phyloP scores from a whole-genome alignment of 2,888 invertebrate species.

The Limenitis camilla region DNA sequence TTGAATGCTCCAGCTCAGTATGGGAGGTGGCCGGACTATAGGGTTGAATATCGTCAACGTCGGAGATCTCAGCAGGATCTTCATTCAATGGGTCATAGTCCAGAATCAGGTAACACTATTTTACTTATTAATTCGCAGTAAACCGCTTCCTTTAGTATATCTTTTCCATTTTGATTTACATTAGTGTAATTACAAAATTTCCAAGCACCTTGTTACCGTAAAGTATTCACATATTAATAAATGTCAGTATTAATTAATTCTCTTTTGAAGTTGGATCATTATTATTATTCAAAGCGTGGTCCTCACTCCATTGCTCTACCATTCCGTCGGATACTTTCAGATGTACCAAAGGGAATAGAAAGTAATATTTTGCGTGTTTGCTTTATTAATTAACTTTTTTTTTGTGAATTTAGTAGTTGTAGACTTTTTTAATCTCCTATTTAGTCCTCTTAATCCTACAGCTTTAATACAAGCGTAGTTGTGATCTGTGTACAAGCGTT shows the following conservation, averaged over 20 bases:
- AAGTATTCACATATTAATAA: conserved; percentile 1
- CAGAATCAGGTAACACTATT: conserved; percentile 55
- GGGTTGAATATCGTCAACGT: conserved; percentile 62
- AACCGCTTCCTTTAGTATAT: too few species aligned
- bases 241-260: background rate
- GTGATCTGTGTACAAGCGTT: too few species aligned
- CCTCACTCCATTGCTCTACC: background rate
- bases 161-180: too few species aligned
- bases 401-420: too few species aligned
- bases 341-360: background rate
- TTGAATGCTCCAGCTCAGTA: conserved; percentile 61
- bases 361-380: background rate
- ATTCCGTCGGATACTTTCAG: background rate
- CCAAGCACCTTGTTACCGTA: background rate
- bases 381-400: background rate
- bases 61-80: conserved; percentile 68
- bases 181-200: too few species aligned
- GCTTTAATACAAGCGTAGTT: too few species aligned
- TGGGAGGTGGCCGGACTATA: conserved; percentile 61
- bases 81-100: conserved; percentile 59
- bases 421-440: too few species aligned
- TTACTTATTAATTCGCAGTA: background rate
- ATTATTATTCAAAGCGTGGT: background rate
- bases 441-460: too few species aligned
- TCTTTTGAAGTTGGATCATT: background rate